These are phyloP conservation scores for Gandaritis pyraliata DNA, from an alignment of 2,888 invertebrate genomes.

Conservation along the genomic window DNA sequence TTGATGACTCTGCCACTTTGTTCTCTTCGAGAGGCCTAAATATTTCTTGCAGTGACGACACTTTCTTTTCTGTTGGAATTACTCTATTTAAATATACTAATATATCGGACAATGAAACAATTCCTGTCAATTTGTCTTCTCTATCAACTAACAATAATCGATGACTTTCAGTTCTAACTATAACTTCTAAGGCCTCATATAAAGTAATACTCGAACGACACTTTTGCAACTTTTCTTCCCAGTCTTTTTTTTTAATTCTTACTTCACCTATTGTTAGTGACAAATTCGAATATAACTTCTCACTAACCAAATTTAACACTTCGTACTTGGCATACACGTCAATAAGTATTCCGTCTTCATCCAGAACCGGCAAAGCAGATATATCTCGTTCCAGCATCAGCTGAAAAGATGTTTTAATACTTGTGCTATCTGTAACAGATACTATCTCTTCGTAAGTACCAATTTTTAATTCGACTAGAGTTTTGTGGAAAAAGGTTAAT, in stretches of 20 bases:
- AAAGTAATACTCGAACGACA: constrained; percentile 94
- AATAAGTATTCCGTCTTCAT: constrained; percentile 70
- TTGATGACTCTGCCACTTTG: constrained; percentile 74
- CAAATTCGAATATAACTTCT: constrained; percentile 96
- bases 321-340: constrained; percentile 81
- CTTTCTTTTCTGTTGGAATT: constrained; percentile 78
- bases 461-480: constrained; percentile 73
- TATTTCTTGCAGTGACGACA: constrained; percentile 79
- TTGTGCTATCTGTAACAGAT: constrained; percentile 71
- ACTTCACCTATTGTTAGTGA: constrained; percentile 94
- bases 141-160: constrained; percentile 81
- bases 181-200: constrained; percentile 93
- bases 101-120: constrained; percentile 80
- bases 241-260: constrained; percentile 94
- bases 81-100: constrained; percentile 81
- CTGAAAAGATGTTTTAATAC: constrained; percentile 75
- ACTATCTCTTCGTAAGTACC: constrained; percentile 76
- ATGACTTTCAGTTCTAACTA: constrained; percentile 94
- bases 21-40: constrained; percentile 79
- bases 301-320: constrained; percentile 92
- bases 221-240: constrained; percentile 96
- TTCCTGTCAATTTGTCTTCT: constrained; percentile 77
- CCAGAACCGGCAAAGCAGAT: constrained; percentile 77
- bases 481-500: constrained; percentile 78
- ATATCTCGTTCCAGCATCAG: constrained; percentile 75